phyloP scores from a whole-genome alignment of 64 coral and sea anemone genomes.

The Actinia tenebrosa region DNA sequence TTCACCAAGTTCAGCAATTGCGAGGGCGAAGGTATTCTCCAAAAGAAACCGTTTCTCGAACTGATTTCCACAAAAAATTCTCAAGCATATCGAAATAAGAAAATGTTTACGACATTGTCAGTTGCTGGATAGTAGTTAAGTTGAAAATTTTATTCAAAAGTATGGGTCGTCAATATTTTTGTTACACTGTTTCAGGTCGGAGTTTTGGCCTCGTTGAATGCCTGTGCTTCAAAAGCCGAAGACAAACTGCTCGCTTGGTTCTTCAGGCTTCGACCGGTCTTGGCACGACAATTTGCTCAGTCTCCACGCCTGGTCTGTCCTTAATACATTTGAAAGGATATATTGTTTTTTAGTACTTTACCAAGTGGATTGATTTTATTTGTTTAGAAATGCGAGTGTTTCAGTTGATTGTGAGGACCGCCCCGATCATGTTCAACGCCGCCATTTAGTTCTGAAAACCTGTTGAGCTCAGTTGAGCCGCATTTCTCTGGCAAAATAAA shows the following conservation, averaged over 20 bases:
- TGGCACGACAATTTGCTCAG: not conserved
- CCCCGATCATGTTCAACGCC: no score
- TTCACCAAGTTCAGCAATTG: not conserved
- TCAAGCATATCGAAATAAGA: not conserved
- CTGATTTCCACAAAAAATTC: not conserved
- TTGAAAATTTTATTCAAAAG: no score
- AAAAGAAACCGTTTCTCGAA: not conserved
- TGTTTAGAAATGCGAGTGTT: no score
- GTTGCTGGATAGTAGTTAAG: no score
- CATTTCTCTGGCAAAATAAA: no score
- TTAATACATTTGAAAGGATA: not conserved
- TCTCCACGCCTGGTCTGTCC: not conserved
- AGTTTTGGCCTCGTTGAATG: no score
- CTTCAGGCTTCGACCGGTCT: not conserved
- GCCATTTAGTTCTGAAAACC: no score
- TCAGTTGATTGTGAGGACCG: no score
- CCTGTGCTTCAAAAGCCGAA: not conserved
- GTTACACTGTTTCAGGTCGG: no score
- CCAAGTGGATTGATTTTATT: no score
- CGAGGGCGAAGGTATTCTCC: not conserved
- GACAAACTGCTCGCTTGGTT: not conserved
- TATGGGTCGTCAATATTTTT: no score
- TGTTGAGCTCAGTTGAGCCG: no score
- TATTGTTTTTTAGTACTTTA: not conserved
- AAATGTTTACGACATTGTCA: not conserved